Base-by-base conservation (phyloP, 1,140 invertebrate species). In the Elymnias hypermnestra region DNA sequence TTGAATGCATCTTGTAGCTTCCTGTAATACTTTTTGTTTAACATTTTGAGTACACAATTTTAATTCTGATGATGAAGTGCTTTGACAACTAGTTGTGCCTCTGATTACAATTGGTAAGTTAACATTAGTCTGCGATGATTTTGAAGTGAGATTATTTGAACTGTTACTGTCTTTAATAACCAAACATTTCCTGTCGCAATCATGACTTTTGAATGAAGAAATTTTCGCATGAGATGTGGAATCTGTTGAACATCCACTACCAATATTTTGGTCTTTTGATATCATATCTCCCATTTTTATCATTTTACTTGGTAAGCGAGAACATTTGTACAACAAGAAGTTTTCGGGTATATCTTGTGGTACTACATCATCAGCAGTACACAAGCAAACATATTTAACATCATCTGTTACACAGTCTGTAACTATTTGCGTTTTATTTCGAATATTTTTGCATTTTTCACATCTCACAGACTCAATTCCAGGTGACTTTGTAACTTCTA, bases 311-410 rank as follows among this genome's bases (percentile, higher is more conserved):
- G 57, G 47, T 15, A 81, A 48, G 36, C 56, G 47, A 23, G 72
- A 78, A 52, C 77, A 83, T 58, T 78, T 83, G 37, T 75, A 83
- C 10, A 79, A 72, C 12, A 76, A 53, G 42, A 73, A 63, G 37
- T 72, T 75, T 18, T 79, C 72, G 51, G 66, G 63, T 9, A 57
- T 21, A 13, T 66, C 62, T 26, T 54, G 42, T 26, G 48, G 21
- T 26, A 44, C 36, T 8, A 42, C 46, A 28, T 36, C 19, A 19
- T 69, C 56, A 22, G 63, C 39, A 38, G 59, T 51, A 38, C 72
- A 82, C n/a, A 85, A 50, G 52, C 82, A 85, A 18, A 82, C 65
- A 61, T 76, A 83, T 54, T 78, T 72, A 10, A 77, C 53, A 23
- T 81, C 64, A 3, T 57, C 55, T 38, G 54, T 61, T 14, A 44